A percentile compares a stretch with the other conserved stretches of the same genome.
Evolutionary conservation across 2,888 invertebrate species (phyloP).

Genomic region (Lycocerus yunnanus): DNA sequence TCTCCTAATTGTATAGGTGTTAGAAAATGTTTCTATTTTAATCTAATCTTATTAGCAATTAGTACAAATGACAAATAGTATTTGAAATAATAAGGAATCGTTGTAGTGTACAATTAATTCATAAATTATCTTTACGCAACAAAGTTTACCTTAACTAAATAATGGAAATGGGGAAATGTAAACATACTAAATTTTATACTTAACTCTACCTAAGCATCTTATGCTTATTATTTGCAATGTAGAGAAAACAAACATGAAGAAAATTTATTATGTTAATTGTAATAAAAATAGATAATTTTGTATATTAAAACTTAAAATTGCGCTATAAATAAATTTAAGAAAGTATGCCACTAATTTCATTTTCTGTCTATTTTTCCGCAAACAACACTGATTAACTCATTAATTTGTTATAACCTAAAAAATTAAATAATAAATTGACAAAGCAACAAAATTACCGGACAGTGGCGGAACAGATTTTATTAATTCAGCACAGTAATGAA

Average conservation of each 20-base stretch:
- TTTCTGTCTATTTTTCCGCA: too few relatives aligned
- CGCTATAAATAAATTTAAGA: too few relatives aligned
- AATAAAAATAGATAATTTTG: not conserved
- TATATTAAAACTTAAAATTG: not conserved
- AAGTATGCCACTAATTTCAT: too few relatives aligned
- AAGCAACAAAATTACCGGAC: too few relatives aligned
- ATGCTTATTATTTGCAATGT: slow-evolving; percentile 1
- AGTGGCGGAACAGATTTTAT: too few relatives aligned
- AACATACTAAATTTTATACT: slow-evolving; percentile 1
- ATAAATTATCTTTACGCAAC: slow-evolving; percentile 1
- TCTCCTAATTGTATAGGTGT: not conserved
- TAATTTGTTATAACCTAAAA: too few relatives aligned
- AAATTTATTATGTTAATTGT: not conserved
- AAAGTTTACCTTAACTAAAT: not conserved
- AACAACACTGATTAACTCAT: too few relatives aligned
- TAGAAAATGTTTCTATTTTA: not conserved
- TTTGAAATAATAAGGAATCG: not conserved
- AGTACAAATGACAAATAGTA: not conserved
- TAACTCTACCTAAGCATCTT: not conserved
- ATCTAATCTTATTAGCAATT: not conserved
- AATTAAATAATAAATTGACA: too few relatives aligned
- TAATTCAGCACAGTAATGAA: too few relatives aligned
- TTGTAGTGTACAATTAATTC: not conserved
- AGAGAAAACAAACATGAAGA: slow-evolving; percentile 1
- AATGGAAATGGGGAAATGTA: not conserved